These are phyloP conservation scores for Anableps anableps DNA, from an alignment of 2,797 vertebrate genomes.

Conservation along the genomic window DNA sequence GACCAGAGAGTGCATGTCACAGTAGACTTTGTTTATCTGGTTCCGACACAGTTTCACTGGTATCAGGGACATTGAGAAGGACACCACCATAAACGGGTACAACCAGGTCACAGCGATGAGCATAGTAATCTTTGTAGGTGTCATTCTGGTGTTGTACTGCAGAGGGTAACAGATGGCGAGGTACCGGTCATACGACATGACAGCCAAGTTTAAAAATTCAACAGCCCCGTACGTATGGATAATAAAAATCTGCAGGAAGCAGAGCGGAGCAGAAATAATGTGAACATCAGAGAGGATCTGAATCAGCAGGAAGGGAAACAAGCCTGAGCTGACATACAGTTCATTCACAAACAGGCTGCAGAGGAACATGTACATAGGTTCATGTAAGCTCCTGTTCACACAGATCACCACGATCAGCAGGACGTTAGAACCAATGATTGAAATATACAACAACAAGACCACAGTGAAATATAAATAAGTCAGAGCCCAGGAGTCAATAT, in stretches of 20 bases:
- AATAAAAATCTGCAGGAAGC: slow-evolving; percentile 60
- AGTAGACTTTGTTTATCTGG: slow-evolving; percentile 7
- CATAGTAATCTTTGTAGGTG: fast-evolving
- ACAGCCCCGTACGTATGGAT: slow-evolving; percentile 19
- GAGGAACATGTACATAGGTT: slow-evolving; percentile 72
- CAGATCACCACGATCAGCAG: slow-evolving; percentile 53
- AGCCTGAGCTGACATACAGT: slow-evolving; percentile 53
- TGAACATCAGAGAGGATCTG: slow-evolving; percentile 52
- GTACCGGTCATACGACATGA: slow-evolving; percentile 70
- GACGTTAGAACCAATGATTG: slow-evolving; percentile 22
- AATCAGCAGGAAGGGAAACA: slow-evolving; percentile 47
- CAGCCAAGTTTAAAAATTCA: slow-evolving; percentile 6
- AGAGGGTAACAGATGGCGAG: slow-evolving; percentile 48
- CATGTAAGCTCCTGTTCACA: slow-evolving; percentile 58
- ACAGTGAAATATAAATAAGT: neutral
- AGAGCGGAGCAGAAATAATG: slow-evolving; percentile 38
- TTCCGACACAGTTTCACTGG: slow-evolving; percentile 4
- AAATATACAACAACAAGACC: neutral
- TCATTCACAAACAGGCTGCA: slow-evolving; percentile 66
- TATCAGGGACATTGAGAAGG: neutral
- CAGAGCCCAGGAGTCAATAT: neutral
- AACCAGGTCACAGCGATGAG: slow-evolving; percentile 5
- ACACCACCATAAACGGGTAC: neutral
- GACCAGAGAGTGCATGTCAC: slow-evolving; percentile 9
- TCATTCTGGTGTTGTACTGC: slow-evolving; percentile 43